Evolutionary conservation across 1,140 invertebrate genomes (phyloP).

Genomic region (Tenebrio molitor): DNA sequence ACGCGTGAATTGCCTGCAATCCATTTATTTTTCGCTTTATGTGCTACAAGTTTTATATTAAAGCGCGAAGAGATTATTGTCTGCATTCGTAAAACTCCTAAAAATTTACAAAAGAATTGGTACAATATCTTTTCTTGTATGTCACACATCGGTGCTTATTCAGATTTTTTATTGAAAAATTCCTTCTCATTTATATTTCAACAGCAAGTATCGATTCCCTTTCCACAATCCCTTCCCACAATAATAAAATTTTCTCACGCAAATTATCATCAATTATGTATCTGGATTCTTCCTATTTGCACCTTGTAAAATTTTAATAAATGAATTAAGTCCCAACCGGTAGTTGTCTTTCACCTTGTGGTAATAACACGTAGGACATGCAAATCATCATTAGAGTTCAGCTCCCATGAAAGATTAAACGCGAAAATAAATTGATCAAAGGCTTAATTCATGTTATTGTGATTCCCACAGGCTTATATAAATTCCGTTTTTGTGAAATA

Average conservation of each 20-base stretch:
- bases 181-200: too few species aligned
- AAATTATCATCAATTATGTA: conserved; percentile 26
- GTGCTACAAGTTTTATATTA: conserved; percentile 6
- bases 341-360: too few species aligned
- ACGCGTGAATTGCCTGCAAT: conserved; percentile 35
- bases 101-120: neutral
- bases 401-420: conserved; percentile 9
- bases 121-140: neutral
- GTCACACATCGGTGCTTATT: too few species aligned
- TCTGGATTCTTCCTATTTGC: neutral
- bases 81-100: neutral
- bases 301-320: too few species aligned
- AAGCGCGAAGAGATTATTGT: conserved; percentile 11
- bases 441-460: conserved; percentile 8
- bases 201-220: too few species aligned
- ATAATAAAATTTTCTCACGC: too few species aligned
- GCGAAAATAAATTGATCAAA: conserved; percentile 18
- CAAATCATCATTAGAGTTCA: neutral
- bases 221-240: too few species aligned
- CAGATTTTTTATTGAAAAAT: too few species aligned
- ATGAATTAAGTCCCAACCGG: too few species aligned
- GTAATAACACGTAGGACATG: too few species aligned
- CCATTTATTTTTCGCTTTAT: conserved; percentile 30
- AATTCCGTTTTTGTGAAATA: neutral
- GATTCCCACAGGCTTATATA: conserved; percentile 9